phyloP scores from a whole-genome alignment of 2,888 invertebrate genomes.

The Trypoxylon attenuatum region DNA sequence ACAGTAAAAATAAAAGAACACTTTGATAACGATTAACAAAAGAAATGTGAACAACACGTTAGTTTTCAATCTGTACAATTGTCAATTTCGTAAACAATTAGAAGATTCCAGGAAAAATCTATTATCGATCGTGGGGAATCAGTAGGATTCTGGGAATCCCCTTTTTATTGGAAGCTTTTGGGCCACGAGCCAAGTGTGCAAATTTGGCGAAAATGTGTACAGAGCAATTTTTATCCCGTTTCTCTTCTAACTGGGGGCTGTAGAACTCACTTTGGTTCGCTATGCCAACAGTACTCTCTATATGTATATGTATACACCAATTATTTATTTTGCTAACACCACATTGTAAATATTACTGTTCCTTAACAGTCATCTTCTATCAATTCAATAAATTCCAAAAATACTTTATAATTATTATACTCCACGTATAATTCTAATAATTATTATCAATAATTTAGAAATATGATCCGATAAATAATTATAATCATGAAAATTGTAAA shows the following conservation, averaged over 20 bases:
- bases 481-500: too few relatives aligned
- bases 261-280: background rate
- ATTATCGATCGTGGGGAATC: background rate
- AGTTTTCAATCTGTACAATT: too few relatives aligned
- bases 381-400: background rate
- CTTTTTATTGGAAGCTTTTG: slow-evolving; percentile 17
- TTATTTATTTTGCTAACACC: background rate
- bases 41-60: too few relatives aligned
- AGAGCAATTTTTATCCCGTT: slow-evolving; percentile 49
- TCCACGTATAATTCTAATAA: too few relatives aligned
- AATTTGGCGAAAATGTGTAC: slow-evolving; percentile 48
- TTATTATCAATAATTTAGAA: background rate
- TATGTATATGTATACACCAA: too few relatives aligned
- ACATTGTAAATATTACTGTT: background rate
- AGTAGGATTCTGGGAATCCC: background rate
- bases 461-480: too few relatives aligned
- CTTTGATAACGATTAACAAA: too few relatives aligned
- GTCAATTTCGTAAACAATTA: too few relatives aligned
- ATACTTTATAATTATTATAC: too few relatives aligned
- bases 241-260: background rate
- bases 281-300: too few relatives aligned
- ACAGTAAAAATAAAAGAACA: too few relatives aligned
- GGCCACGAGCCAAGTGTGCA: slow-evolving; percentile 17
- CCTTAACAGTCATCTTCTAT: background rate
- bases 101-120: background rate